Conservation (phyloP, 2,797 vertebrate species). For the Lerista edwardsae region DNA sequence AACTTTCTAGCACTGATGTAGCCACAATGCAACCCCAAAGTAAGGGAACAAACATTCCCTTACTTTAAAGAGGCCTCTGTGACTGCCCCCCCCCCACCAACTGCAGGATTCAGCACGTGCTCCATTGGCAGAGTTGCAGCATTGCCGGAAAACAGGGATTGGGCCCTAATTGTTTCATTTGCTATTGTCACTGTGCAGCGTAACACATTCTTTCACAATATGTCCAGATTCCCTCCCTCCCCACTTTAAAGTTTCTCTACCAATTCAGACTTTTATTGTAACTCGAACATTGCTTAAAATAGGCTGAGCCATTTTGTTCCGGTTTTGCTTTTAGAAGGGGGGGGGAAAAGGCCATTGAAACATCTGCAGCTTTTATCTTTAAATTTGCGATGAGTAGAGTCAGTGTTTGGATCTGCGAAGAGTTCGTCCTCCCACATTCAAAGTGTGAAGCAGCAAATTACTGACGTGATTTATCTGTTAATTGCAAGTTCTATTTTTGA, state of each 20-base stretch:
- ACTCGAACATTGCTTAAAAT: not conserved
- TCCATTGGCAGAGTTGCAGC: no score
- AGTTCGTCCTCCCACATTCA: slow-evolving; percentile 44
- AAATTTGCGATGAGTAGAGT: slow-evolving; percentile 45
- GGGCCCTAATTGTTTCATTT: not conserved
- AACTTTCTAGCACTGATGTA: no score
- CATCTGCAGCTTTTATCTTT: slow-evolving; percentile 44
- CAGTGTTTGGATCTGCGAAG: slow-evolving; percentile 54
- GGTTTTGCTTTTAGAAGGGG: slow-evolving; percentile 22
- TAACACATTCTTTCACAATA: not conserved
- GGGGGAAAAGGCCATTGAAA: slow-evolving; percentile 20
- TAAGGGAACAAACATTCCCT: no score
- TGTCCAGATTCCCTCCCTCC: not conserved
- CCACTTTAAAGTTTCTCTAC: not conserved
- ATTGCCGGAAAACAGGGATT: no score
- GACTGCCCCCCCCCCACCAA: no score
- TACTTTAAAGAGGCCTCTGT: no score
- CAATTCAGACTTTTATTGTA: slow-evolving; percentile 30
- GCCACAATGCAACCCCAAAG: no score
- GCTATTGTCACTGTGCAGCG: not conserved
- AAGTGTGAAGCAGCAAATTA: slow-evolving; percentile 60
- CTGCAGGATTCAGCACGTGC: no score
- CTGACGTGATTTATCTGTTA: slow-evolving; percentile 69
- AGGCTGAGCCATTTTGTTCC: slow-evolving; percentile 35
- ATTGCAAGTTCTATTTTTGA: slow-evolving; percentile 79